Evolutionary conservation across 2,797 vertebrate genomes (phyloP).

Genomic region (Sciurus vulgaris): DNA sequence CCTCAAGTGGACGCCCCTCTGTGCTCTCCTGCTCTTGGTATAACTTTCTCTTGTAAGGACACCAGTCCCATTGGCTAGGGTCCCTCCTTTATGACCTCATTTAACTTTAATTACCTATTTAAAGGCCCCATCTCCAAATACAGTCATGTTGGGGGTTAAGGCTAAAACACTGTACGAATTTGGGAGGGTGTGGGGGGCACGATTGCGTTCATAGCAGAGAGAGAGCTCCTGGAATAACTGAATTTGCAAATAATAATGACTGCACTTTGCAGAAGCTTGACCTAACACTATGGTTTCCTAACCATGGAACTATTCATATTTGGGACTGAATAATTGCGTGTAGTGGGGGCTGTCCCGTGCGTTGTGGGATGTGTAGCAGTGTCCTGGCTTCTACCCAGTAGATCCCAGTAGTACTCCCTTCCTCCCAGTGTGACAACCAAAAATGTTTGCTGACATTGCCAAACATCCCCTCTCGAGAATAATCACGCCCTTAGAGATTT

Average conservation of each 20-base stretch:
- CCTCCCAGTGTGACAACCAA: neutral
- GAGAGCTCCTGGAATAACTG: neutral
- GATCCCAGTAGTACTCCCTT: neutral
- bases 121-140: neutral
- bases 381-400: too few species aligned
- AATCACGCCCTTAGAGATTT: fast-evolving
- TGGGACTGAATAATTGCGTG: too few species aligned
- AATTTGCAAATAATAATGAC: neutral
- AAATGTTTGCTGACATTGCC: neutral
- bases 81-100: fast-evolving
- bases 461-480: neutral
- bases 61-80: neutral
- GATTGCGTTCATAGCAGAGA: too few species aligned
- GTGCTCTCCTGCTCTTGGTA: neutral
- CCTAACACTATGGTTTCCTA: too few species aligned
- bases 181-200: neutral
- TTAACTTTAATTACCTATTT: too few species aligned
- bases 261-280: neutral
- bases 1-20: too few species aligned
- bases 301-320: too few species aligned
- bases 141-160: neutral
- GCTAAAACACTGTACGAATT: neutral
- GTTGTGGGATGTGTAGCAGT: too few species aligned
- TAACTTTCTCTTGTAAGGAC: neutral
- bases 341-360: too few species aligned